Evolutionary conservation across 2,113 vertebrate species (phyloP), one percentile per base, ranked within the genome.

Genomic region (Gracilinanus agilis): DNA sequence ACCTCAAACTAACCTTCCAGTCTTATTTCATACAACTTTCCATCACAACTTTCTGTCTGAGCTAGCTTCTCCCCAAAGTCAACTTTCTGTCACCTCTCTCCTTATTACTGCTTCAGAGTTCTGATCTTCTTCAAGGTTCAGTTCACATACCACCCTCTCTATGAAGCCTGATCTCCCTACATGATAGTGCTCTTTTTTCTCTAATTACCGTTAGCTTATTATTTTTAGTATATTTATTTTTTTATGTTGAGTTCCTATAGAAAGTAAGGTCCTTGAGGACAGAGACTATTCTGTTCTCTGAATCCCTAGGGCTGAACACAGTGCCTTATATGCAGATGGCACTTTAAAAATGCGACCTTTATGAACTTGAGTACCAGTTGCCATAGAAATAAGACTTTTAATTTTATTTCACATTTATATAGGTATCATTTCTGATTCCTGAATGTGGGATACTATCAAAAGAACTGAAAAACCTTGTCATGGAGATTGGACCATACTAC

Each of bases 371-470:
- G 9, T 91, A 55, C 90, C 94, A 49, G 54, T 92, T 89, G 89
- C 13, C 54, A 44, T 92, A 67, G 91, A 90, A 95, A n/a, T 90
- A 94, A 67, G 2, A 9, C 44, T 3, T 95, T 75, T 3, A 95
- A 94, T 97, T 95, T 40, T 40, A 0, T 97, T 93, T 24, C 40
- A 44, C 11, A 9, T 97, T 94, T 53, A 88, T n/a, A 96, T 94
- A 99, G 99, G 99, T 99, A 94, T 99, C 99, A 12, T 90, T 99
- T 98, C 97, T 99, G 96, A 98, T 99, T 58, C 99, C 99, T 21
- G 99, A 99, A 53, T 99, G 99, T 98, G 98, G 98, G 95, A 6
- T 98, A 10, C 90, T 99, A 0, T 98, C 99, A 25, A 98, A 98
- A 92, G 97, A 98, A 67, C 98, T 99, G 92, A 99, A 98, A 90